Evolutionary conservation across 1,140 invertebrate species (phyloP).

Genomic region (Palaemon carinicauda): DNA sequence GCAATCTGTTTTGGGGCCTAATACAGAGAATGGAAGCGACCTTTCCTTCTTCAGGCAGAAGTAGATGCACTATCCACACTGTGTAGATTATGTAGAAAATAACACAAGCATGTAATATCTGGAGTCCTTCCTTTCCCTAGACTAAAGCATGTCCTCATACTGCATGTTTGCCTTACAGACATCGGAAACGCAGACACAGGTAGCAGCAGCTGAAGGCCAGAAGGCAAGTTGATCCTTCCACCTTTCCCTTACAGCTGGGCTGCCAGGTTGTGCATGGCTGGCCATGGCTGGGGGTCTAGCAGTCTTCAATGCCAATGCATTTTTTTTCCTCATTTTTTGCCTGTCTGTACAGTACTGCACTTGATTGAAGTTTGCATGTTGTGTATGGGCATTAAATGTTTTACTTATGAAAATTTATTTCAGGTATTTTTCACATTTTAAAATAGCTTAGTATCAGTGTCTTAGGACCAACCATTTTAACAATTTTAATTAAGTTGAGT

Average conservation of each 20-base stretch:
- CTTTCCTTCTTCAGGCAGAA: slow-evolving; percentile 43
- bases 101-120: slow-evolving; percentile 48
- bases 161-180: slow-evolving; percentile 55
- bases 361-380: neutral
- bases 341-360: neutral
- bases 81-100: slow-evolving; percentile 57
- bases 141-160: slow-evolving; percentile 55
- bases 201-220: slow-evolving; percentile 49
- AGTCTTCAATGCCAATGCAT: neutral
- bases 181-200: slow-evolving; percentile 48
- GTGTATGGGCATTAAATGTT: neutral
- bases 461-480: too few species aligned
- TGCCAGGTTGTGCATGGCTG: slow-evolving; percentile 50
- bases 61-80: slow-evolving; percentile 53
- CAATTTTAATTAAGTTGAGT: too few species aligned
- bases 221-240: slow-evolving; percentile 52
- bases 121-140: slow-evolving; percentile 50
- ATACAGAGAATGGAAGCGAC: slow-evolving; percentile 36
- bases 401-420: too few species aligned
- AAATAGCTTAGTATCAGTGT: too few species aligned
- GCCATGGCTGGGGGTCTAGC: slow-evolving; percentile 28
- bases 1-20: neutral
- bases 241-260: slow-evolving; percentile 55
- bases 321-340: neutral
- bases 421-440: too few species aligned